Percentiles rank a stretch among this genome's conserved stretches.
Conservation (phyloP, 2,113 vertebrate species). For the Rhipidura dahli region DNA sequence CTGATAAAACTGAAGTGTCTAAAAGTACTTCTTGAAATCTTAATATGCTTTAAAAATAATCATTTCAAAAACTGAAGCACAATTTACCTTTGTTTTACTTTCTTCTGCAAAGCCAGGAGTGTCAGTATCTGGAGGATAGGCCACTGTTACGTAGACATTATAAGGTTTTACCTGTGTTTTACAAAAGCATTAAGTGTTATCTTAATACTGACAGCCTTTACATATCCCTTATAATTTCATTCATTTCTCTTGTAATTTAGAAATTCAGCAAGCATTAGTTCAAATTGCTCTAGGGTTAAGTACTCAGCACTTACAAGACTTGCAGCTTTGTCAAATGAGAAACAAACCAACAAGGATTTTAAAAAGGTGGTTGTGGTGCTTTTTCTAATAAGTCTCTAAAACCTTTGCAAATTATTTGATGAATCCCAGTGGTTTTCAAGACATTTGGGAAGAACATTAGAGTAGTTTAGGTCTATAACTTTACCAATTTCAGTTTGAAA, state of each 20-base stretch:
- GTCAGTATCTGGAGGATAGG: constrained; percentile 96
- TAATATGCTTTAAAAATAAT: neutral
- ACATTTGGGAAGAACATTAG: neutral
- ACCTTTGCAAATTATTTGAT: neutral
- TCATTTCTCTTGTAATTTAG: neutral
- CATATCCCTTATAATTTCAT: neutral
- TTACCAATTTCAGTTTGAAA: neutral
- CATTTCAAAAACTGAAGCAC: neutral
- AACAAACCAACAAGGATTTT: neutral
- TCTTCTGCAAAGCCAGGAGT: constrained; percentile 91
- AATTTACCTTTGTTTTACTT: constrained; percentile 88
- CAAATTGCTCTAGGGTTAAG: neutral
- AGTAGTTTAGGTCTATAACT: neutral
- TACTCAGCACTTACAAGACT: neutral
- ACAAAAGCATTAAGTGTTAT: neutral
- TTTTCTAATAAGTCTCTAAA: neutral
- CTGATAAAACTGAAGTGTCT: neutral
- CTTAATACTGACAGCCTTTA: neutral
- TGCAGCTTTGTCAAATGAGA: neutral
- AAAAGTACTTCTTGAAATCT: neutral
- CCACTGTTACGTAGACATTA: constrained; percentile 93
- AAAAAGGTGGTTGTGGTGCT: neutral
- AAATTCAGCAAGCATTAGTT: neutral
- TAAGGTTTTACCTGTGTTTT: constrained; percentile 91
- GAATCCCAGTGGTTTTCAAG: neutral